Conservation (phyloP, 2,888 invertebrate genomes). For the Cetonia aurata region DNA sequence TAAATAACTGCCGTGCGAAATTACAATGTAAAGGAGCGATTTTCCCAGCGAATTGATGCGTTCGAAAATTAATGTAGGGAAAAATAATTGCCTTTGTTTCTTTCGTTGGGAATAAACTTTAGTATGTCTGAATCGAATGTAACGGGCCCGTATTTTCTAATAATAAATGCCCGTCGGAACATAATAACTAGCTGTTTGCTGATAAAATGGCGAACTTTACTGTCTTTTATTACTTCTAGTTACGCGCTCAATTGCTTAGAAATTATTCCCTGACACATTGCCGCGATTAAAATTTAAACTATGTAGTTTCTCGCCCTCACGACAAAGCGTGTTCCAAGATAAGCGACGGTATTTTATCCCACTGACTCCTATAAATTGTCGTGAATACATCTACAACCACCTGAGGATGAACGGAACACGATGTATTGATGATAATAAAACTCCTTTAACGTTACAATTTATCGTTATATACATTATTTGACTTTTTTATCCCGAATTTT, state of each 20-base stretch:
- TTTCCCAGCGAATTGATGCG: constrained; percentile 11
- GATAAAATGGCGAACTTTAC: constrained; percentile 42
- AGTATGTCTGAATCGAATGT: constrained; percentile 20
- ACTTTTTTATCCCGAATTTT: too few species aligned
- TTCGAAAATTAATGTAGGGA: constrained; percentile 42
- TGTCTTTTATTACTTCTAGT: constrained; percentile 47
- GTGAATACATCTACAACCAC: too few species aligned
- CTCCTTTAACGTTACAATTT: constrained; percentile 57
- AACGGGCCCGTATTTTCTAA: constrained; percentile 6
- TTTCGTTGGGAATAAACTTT: constrained; percentile 18
- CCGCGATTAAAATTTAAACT: constrained; percentile 21
- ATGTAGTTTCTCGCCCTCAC: constrained; percentile 29
- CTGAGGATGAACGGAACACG: background rate
- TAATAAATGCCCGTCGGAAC: constrained; percentile 17
- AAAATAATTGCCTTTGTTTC: constrained; percentile 43
- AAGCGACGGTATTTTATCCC: background rate
- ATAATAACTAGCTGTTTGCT: constrained; percentile 36
- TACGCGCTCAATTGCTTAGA: constrained; percentile 49
- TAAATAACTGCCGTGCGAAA: too few species aligned
- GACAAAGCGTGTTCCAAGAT: too few species aligned
- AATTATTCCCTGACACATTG: constrained; percentile 43
- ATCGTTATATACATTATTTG: too few species aligned
- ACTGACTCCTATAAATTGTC: background rate
- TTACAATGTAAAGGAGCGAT: constrained; percentile 25
- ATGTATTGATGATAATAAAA: constrained; percentile 54